phyloP scores from a whole-genome alignment of 2,113 vertebrate species.

The Neofelis nebulosa region DNA sequence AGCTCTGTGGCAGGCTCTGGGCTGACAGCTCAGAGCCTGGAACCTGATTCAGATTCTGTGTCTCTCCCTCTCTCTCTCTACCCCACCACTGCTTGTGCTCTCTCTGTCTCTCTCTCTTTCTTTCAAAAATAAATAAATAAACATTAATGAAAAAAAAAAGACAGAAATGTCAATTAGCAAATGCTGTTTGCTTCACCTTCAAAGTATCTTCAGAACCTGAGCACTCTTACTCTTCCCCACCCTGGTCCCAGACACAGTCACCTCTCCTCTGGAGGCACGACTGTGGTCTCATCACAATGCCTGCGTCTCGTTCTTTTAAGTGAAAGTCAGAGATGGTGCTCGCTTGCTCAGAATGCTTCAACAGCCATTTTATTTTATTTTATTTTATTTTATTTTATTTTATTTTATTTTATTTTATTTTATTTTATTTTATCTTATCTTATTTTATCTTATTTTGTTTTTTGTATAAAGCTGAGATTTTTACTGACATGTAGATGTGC shows the following conservation, averaged over 20 bases:
- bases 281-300: not conserved
- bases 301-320: not conserved
- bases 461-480: conserved; percentile 83
- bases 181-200: not conserved
- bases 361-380: too few species aligned
- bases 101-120: too few species aligned
- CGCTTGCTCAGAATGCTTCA: not conserved
- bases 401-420: too few species aligned
- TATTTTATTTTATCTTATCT: too few species aligned
- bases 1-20: too few species aligned
- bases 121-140: too few species aligned
- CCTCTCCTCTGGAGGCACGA: not conserved
- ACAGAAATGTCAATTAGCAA: not conserved
- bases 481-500: conserved; percentile 87
- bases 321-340: not conserved
- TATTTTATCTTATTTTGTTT: not conserved
- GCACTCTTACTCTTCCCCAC: not conserved
- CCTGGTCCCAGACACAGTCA: not conserved
- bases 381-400: too few species aligned
- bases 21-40: too few species aligned
- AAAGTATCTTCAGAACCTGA: not conserved
- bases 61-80: too few species aligned
- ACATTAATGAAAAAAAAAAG: not conserved
- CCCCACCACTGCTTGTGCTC: too few species aligned
- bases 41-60: too few species aligned